Conservation (phyloP, 2,888 invertebrate species). For the Platerodrilus igneus region DNA sequence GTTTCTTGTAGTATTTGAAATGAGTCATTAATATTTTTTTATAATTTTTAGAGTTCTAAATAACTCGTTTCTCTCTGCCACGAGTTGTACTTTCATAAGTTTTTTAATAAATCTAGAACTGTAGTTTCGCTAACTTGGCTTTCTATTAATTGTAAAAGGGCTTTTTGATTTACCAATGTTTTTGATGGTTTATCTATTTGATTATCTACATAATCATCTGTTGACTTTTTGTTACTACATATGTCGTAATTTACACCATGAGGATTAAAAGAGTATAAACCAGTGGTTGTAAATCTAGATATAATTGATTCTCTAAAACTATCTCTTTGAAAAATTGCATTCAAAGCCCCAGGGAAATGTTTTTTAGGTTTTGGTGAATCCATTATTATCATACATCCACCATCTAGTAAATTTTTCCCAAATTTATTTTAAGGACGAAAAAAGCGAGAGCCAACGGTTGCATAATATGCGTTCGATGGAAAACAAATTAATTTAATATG, state of each 20-base stretch:
- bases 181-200: constrained; percentile 1
- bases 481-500: too few relatives aligned
- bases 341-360: background rate
- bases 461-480: background rate
- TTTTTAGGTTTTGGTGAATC: constrained; percentile 4
- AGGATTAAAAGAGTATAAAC: background rate
- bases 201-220: background rate
- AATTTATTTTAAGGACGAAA: background rate
- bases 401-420: background rate
- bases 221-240: background rate
- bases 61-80: constrained; percentile 1
- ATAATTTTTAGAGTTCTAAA: constrained; percentile 2
- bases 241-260: constrained; percentile 1
- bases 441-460: constrained; percentile 1
- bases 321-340: background rate
- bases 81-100: background rate
- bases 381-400: constrained; percentile 1
- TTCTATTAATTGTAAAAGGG: constrained; percentile 2
- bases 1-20: background rate
- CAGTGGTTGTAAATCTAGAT: constrained; percentile 1
- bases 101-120: constrained; percentile 4
- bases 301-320: constrained; percentile 1
- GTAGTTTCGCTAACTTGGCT: background rate
- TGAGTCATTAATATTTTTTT: background rate
- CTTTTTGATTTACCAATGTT: background rate